These are phyloP conservation scores for Steromphala cineraria DNA, from an alignment of 2,888 invertebrate species.

Conservation along the genomic window DNA sequence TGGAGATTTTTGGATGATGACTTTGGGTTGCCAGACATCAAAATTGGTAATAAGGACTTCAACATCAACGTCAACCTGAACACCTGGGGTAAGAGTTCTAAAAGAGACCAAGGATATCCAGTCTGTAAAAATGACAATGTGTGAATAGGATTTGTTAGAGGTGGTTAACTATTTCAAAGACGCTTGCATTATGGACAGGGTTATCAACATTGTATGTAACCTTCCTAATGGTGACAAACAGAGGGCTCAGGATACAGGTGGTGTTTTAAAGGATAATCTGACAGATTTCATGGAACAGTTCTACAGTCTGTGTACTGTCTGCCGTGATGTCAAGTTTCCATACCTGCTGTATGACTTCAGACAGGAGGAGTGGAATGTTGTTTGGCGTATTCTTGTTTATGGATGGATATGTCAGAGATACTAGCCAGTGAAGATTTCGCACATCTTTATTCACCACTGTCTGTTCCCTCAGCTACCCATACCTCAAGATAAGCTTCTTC, in stretches of 20 bases:
- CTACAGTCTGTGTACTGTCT: not conserved
- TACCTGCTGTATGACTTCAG: not conserved
- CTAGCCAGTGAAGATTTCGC: not conserved
- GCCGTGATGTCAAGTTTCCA: slow-evolving; percentile 4
- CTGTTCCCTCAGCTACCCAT: not conserved
- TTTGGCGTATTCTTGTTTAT: not conserved
- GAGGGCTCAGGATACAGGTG: too few species aligned
- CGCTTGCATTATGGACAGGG: not conserved
- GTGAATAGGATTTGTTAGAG: not conserved
- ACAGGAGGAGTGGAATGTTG: not conserved
- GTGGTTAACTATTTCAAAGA: not conserved
- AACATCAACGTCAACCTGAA: not conserved
- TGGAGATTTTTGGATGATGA: not conserved
- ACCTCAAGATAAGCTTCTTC: not conserved
- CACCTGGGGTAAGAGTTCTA: not conserved
- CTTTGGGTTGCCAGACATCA: not conserved
- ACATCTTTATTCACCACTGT: too few species aligned
- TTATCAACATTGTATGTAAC: not conserved
- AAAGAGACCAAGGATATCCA: not conserved
- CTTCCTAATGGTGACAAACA: not conserved
- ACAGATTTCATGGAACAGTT: not conserved
- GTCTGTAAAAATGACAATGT: not conserved
- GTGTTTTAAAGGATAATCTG: not conserved
- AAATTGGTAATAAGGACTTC: not conserved
- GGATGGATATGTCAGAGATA: not conserved